Evolutionary conservation across 2,888 invertebrate genomes (phyloP), one percentile per base, ranked within the genome.

Genomic region (Aelia acuminata): DNA sequence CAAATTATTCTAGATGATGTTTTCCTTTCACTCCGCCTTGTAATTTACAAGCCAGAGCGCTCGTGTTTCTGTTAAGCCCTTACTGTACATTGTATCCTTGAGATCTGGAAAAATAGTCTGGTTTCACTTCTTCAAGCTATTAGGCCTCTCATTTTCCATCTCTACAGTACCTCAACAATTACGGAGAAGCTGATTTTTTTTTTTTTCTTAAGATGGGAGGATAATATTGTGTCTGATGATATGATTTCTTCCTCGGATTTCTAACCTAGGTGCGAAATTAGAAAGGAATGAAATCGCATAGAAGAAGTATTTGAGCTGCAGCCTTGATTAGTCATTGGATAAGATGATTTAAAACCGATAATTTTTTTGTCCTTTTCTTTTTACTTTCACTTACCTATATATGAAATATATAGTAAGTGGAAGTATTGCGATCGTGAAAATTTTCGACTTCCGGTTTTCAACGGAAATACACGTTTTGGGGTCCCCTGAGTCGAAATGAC

Each of bases 81-180:
- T 31, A 31, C 31, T 18, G 18, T 70, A 70, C 57, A 57, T 70
- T 70, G 63, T 70, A 70, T 70, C 63, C 63, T 70, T 70, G 63
- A 70, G 63, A 35, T 70, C 35, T 5, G 20, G 20, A 70, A 35
- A 35, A 70, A 70, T 70, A 70, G 35, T 15, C 35, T 35, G 63
- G 35, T 70, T 70, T 70, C 63, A 70, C 63, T 70, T 70, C 63
- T 70, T 35, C 63, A 70, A 18, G 18, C 35, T 18, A 70, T 70
- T 70, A 70, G 18, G 63, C 63, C 63, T 70, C 63, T 70, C 63
- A 70, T 70, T 70, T 70, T 70, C 35, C 63, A 70, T 70, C 63
- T 35, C 63, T 35, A 70, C 63, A 70, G 7, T 20, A 18, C 63
- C 31, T 0, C 8, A 18, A 35, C 63, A 70, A 70, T 70, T 70